A percentile compares a stretch with the other conserved stretches of the same genome.
Evolutionary conservation across 2,888 invertebrate genomes (phyloP).

Genomic region (Buathra laborator): DNA sequence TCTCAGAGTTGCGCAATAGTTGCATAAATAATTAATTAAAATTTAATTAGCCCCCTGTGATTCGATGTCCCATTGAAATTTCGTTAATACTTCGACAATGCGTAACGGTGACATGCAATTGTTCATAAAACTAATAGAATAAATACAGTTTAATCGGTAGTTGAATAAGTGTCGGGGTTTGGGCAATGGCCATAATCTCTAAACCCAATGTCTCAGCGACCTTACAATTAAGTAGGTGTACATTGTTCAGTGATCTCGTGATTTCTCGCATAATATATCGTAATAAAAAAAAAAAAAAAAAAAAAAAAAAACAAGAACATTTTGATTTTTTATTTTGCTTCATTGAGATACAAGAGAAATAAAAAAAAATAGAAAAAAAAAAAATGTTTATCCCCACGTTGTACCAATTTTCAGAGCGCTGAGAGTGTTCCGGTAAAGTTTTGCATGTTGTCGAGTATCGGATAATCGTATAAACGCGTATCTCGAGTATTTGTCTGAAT

Average conservation of each 20-base stretch:
- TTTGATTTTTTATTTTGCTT: slow-evolving; percentile 17
- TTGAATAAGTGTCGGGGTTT: slow-evolving; percentile 81
- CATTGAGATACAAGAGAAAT: slow-evolving; percentile 26
- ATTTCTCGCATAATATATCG: slow-evolving; percentile 16
- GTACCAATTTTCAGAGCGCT: slow-evolving; percentile 61
- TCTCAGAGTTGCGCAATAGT: neutral
- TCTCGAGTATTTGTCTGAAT: slow-evolving; percentile 44
- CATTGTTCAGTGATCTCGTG: slow-evolving; percentile 47
- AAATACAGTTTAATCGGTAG: slow-evolving; percentile 55
- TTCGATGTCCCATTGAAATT: slow-evolving; percentile 11
- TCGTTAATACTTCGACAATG: slow-evolving; percentile 46
- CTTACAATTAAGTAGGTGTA: slow-evolving; percentile 74
- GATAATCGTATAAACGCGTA: slow-evolving; percentile 21
- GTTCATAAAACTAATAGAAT: slow-evolving; percentile 58
- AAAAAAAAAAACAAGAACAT: slow-evolving; percentile 15
- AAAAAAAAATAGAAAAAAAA: slow-evolving; percentile 29
- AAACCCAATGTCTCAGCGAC: slow-evolving; percentile 85
- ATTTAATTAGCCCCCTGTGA: neutral
- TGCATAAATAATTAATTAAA: neutral
- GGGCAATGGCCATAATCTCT: slow-evolving; percentile 82
- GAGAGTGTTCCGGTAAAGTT: slow-evolving; percentile 8
- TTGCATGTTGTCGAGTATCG: neutral
- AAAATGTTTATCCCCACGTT: slow-evolving; percentile 56
- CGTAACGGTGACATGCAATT: slow-evolving; percentile 68
- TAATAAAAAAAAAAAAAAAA: slow-evolving; percentile 7